These are phyloP conservation scores for Neuroterus valhalla DNA, from an alignment of 1,140 invertebrate species.

Conservation along the genomic window DNA sequence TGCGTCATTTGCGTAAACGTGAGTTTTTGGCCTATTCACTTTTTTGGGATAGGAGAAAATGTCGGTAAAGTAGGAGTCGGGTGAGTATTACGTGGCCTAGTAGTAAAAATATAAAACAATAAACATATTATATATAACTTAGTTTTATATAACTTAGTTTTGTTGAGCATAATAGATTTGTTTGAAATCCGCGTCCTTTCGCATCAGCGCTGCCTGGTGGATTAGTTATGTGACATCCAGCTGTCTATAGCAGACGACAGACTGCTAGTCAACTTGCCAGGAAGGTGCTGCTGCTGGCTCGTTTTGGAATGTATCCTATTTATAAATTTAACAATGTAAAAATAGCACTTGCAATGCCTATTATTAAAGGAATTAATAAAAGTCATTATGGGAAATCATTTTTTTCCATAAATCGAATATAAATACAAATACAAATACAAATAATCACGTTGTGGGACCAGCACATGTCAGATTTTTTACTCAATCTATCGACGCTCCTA, in stretches of 20 bases:
- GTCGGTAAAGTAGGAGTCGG: too few species aligned
- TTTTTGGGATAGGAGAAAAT: too few species aligned
- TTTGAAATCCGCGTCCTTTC: background rate
- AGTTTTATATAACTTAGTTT: too few species aligned
- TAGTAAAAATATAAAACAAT: too few species aligned
- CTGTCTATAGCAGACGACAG: constrained; percentile 3
- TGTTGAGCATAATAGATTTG: too few species aligned
- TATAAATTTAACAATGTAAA: constrained; percentile 53
- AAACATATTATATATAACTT: too few species aligned
- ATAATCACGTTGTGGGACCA: background rate
- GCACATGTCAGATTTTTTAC: constrained; percentile 8
- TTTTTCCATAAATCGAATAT: constrained; percentile 3
- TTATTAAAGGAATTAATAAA: background rate
- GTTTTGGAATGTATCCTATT: constrained; percentile 59
- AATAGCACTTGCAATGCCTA: constrained; percentile 35
- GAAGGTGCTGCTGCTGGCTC: constrained; percentile 49
- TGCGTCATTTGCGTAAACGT: too few species aligned
- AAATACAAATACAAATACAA: too few species aligned
- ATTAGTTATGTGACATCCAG: background rate
- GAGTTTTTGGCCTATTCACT: too few species aligned
- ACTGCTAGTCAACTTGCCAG: constrained; percentile 39
- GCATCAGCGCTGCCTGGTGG: background rate
- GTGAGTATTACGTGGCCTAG: too few species aligned
- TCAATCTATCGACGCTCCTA: background rate
- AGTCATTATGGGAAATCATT: background rate